phyloP scores from a whole-genome alignment of 2,113 vertebrate genomes.

The Axis porcinus region DNA sequence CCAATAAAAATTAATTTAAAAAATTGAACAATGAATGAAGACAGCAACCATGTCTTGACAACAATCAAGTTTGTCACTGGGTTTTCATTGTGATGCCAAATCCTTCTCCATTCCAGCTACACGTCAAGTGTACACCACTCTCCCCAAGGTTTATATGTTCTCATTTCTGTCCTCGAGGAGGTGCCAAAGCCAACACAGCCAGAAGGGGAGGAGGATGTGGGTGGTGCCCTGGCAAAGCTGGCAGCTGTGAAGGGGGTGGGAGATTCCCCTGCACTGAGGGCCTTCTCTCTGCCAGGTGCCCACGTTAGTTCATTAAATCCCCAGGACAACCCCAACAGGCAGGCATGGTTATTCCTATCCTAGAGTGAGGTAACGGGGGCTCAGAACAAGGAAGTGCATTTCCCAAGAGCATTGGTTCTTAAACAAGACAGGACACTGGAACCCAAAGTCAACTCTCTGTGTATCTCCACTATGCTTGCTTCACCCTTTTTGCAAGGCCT shows the following conservation, averaged over 20 bases:
- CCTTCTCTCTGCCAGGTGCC: not conserved
- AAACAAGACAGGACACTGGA: not conserved
- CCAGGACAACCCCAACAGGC: not conserved
- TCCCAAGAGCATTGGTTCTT: not conserved
- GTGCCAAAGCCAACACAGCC: not conserved
- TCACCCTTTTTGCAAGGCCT: not conserved
- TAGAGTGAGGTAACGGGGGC: not conserved
- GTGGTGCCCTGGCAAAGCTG: not conserved
- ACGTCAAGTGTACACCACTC: not conserved
- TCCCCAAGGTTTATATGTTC: not conserved
- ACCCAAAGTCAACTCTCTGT: not conserved
- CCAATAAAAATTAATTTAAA: not conserved
- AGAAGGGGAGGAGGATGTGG: not conserved
- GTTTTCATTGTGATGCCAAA: not conserved
- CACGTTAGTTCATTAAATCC: not conserved
- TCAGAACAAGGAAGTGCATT: not conserved
- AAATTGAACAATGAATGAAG: not conserved
- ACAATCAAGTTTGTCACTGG: not conserved
- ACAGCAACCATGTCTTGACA: not conserved
- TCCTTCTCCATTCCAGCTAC: not conserved
- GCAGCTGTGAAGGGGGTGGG: not conserved
- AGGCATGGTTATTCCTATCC: not conserved
- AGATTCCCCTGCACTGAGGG: not conserved
- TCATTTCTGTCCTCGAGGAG: not conserved
- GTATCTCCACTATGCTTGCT: not conserved